phyloP scores from a whole-genome alignment of 2,888 invertebrate species.

The Zygaena filipendulae region DNA sequence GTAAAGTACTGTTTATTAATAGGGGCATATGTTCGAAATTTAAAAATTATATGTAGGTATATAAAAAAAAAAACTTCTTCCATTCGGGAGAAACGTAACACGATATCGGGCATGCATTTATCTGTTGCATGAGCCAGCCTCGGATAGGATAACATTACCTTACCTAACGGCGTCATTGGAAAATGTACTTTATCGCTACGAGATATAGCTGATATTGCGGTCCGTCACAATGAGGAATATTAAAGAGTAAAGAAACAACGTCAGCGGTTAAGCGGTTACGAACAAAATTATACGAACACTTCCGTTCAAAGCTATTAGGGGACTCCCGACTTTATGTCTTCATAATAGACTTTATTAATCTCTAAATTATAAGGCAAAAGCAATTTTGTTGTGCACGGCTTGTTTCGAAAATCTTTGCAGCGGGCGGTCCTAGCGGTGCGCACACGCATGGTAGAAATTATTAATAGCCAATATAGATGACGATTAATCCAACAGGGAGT shows the following conservation, averaged over 20 bases:
- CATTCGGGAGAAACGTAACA: slow-evolving; percentile 44
- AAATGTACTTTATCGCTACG: slow-evolving; percentile 18
- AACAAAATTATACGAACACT: slow-evolving; percentile 13
- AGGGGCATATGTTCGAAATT: no score
- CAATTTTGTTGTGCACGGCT: slow-evolving; percentile 8
- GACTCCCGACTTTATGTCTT: no score
- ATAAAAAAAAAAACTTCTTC: no score
- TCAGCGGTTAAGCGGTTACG: slow-evolving; percentile 26
- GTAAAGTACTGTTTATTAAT: no score
- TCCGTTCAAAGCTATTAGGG: no score
- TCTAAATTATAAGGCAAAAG: slow-evolving; percentile 20
- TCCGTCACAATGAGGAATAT: no score
- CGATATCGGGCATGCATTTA: slow-evolving; percentile 55
- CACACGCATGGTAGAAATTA: slow-evolving; percentile 37
- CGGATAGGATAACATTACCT: slow-evolving; percentile 56
- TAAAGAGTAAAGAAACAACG: slow-evolving; percentile 40
- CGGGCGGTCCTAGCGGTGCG: slow-evolving; percentile 45
- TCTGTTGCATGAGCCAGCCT: slow-evolving; percentile 50
- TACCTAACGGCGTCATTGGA: slow-evolving; percentile 15
- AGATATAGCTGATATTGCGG: slow-evolving; percentile 24
- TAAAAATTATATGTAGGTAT: no score
- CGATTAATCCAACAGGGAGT: slow-evolving; percentile 11
- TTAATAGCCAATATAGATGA: slow-evolving; percentile 36
- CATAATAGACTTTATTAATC: slow-evolving; percentile 30
- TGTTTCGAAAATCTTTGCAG: slow-evolving; percentile 31